Conservation (phyloP, 37 sponge, comb jelly and placozoan genomes). For the Cliona cf. orientalis region DNA sequence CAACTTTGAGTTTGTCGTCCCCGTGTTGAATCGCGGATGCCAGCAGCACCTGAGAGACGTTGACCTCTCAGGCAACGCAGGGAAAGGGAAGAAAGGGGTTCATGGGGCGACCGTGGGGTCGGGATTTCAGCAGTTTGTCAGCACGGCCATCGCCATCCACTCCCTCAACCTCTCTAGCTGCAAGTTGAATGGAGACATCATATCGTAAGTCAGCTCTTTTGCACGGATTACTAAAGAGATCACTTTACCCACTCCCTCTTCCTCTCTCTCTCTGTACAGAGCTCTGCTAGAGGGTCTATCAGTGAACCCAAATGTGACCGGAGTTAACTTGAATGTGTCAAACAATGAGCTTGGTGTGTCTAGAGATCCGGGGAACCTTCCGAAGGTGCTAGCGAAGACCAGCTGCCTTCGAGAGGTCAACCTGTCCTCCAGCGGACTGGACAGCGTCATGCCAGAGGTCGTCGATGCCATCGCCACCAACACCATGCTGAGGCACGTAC, state of each 20-base stretch:
- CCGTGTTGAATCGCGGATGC: slow-evolving; percentile 64
- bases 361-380: slow-evolving; percentile 14
- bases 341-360: slow-evolving; percentile 51
- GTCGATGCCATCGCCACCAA: slow-evolving; percentile 36
- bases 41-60: slow-evolving; percentile 59
- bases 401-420: slow-evolving; percentile 39
- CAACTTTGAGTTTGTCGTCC: slow-evolving; percentile 55
- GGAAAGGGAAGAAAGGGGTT: slow-evolving; percentile 27
- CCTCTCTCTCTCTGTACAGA: slow-evolving; percentile 13
- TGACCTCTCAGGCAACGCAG: slow-evolving; percentile 53
- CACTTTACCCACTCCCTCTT: background rate
- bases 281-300: slow-evolving; percentile 71
- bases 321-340: slow-evolving; percentile 51
- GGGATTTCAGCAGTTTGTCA: slow-evolving; percentile 66
- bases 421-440: slow-evolving; percentile 51
- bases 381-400: slow-evolving; percentile 4
- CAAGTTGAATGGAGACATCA: slow-evolving; percentile 44
- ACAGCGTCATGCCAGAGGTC: slow-evolving; percentile 16
- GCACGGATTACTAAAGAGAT: background rate
- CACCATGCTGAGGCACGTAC: slow-evolving; percentile 44
- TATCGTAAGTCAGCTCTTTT: slow-evolving; percentile 41
- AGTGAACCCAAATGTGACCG: slow-evolving; percentile 60
- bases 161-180: slow-evolving; percentile 53
- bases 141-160: slow-evolving; percentile 65
- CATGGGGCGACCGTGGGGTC: slow-evolving; percentile 8